phyloP scores from a whole-genome alignment of 1,140 invertebrate species.

The Rhagoletis zephyria region DNA sequence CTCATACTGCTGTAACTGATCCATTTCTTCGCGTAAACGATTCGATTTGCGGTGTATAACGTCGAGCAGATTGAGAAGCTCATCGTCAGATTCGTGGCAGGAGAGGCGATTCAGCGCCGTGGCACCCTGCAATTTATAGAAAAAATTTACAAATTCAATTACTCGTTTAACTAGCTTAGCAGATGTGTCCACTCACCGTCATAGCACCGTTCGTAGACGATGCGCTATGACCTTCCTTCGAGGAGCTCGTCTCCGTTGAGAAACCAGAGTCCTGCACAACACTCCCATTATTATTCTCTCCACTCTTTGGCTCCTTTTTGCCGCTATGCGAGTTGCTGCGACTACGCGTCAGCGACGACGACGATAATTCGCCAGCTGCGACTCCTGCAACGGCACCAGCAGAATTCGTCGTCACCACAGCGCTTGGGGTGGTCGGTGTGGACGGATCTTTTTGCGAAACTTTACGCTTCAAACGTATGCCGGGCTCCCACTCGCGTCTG shows the following conservation, averaged over 20 bases:
- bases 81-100: constrained; percentile 80
- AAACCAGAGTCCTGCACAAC: constrained; percentile 88
- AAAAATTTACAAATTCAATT: constrained; percentile 60
- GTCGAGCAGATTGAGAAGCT: constrained; percentile 87
- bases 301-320: constrained; percentile 74
- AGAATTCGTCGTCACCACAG: constrained; percentile 43
- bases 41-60: constrained; percentile 87
- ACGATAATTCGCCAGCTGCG: constrained; percentile 67
- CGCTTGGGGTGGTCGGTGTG: constrained; percentile 60
- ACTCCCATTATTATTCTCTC: constrained; percentile 76
- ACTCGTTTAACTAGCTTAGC: constrained; percentile 58
- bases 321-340: constrained; percentile 80
- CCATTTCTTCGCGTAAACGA: constrained; percentile 83
- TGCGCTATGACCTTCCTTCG: constrained; percentile 81
- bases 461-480: constrained; percentile 83
- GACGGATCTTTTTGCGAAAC: constrained; percentile 74
- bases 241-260: constrained; percentile 85
- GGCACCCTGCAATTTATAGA: constrained; percentile 61
- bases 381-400: constrained; percentile 52
- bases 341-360: constrained; percentile 77
- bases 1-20: constrained; percentile 74
- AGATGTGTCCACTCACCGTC: constrained; percentile 60
- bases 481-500: constrained; percentile 82
- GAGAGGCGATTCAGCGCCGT: constrained; percentile 69
- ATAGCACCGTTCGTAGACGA: constrained; percentile 73